Conservation (phyloP, 1,140 invertebrate genomes). For the Zaprionus tsacasi region DNA sequence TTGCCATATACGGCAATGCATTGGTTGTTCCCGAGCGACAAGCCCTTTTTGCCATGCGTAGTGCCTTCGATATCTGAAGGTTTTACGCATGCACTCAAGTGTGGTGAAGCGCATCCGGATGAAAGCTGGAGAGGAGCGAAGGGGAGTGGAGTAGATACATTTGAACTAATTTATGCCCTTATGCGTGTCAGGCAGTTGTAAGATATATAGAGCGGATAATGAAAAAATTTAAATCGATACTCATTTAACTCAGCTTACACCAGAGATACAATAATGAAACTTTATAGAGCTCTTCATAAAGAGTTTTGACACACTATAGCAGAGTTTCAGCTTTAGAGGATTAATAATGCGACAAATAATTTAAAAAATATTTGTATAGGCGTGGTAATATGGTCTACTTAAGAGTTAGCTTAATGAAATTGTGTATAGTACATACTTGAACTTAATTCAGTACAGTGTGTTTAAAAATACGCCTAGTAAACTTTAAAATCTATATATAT, state of each 20-base stretch:
- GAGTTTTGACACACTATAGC: background rate
- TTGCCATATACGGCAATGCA: constrained; percentile 66
- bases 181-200: background rate
- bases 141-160: background rate
- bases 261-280: background rate
- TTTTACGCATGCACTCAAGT: constrained; percentile 61
- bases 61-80: constrained; percentile 58
- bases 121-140: background rate
- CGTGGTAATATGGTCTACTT: background rate
- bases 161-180: constrained; percentile 31
- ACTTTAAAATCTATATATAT: background rate
- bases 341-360: background rate
- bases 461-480: background rate
- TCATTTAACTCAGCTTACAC: background rate
- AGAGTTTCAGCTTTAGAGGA: background rate
- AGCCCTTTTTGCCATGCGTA: constrained; percentile 58
- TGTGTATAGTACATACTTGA: background rate
- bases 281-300: background rate
- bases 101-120: constrained; percentile 61
- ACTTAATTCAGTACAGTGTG: fast-evolving
- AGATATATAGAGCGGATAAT: background rate
- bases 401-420: background rate
- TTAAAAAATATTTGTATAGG: background rate
- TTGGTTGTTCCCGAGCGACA: constrained; percentile 34
- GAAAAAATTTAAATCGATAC: background rate